These are phyloP conservation scores for Actinernus sp. DNA, from an alignment of 92 coral and sea anemone species.

Conservation along the genomic window DNA sequence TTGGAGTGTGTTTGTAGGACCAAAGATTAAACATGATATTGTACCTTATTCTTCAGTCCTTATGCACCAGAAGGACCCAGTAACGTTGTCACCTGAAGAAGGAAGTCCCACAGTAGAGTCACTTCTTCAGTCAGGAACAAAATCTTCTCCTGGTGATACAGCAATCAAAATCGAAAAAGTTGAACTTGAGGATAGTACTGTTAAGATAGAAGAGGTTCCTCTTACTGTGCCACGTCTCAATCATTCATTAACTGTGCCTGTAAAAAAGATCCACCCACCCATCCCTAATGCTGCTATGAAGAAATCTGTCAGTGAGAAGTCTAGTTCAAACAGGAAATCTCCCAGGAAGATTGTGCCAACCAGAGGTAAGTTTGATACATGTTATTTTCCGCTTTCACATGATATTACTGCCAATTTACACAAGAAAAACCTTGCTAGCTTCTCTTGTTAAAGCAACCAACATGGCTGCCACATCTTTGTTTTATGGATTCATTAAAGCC, in stretches of 20 bases:
- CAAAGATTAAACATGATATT: too few species aligned
- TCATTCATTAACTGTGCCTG: constrained; percentile 45
- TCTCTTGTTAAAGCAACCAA: too few species aligned
- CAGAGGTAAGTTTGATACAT: constrained; percentile 92
- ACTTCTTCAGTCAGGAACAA: constrained; percentile 52
- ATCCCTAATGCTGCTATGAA: constrained; percentile 52
- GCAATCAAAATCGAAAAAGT: constrained; percentile 77
- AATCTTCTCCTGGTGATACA: constrained; percentile 34
- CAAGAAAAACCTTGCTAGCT: too few species aligned
- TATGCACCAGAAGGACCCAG: constrained; percentile 62
- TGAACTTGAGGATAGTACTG: constrained; percentile 78
- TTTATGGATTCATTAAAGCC: too few species aligned
- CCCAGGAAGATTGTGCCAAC: constrained; percentile 93
- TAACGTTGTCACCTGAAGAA: constrained; percentile 66
- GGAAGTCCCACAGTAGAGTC: constrained; percentile 60
- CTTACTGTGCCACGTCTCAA: constrained; percentile 80
- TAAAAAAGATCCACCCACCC: constrained; percentile 19
- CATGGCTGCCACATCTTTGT: too few species aligned
- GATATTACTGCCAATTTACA: too few species aligned
- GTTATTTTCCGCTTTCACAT: too few species aligned
- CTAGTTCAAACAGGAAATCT: constrained; percentile 66
- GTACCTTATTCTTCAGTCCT: constrained; percentile 63
- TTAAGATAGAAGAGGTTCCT: constrained; percentile 97
- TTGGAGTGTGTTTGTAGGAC: too few species aligned
- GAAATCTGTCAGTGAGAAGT: constrained; percentile 63